These are phyloP conservation scores for Onychorhynchus coronatus DNA, from an alignment of 2,113 vertebrate species.

Conservation along the genomic window DNA sequence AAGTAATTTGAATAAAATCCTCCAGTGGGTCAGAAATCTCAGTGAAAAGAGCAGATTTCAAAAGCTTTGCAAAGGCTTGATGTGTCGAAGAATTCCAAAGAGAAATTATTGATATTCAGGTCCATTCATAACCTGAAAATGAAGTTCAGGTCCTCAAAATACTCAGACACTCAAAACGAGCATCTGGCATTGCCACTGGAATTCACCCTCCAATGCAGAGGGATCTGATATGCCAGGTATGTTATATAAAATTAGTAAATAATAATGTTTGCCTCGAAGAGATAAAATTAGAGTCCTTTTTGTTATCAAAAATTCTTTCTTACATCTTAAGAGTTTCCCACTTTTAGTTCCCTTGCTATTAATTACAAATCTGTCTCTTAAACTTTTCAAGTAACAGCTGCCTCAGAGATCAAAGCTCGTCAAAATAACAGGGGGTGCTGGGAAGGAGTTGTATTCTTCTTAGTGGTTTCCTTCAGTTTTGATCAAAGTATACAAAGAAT, in stretches of 20 bases:
- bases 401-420: not conserved
- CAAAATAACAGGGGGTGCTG: not conserved
- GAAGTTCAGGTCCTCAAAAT: not conserved
- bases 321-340: not conserved
- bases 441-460: not conserved
- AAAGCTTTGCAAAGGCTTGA: not conserved
- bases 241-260: not conserved
- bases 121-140: not conserved
- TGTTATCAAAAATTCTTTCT: not conserved
- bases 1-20: not conserved
- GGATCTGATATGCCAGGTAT: not conserved
- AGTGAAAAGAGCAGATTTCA: not conserved
- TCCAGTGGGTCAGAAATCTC: not conserved
- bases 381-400: not conserved
- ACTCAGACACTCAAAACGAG: not conserved
- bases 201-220: not conserved
- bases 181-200: not conserved
- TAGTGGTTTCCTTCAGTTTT: not conserved
- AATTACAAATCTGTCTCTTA: not conserved
- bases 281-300: not conserved
- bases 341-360: not conserved
- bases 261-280: not conserved
- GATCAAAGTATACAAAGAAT: slow-evolving; percentile 22
- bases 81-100: not conserved
- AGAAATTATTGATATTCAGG: not conserved